Evolutionary conservation across 2,888 invertebrate genomes (phyloP).

Genomic region (Agonopterix heracliana): DNA sequence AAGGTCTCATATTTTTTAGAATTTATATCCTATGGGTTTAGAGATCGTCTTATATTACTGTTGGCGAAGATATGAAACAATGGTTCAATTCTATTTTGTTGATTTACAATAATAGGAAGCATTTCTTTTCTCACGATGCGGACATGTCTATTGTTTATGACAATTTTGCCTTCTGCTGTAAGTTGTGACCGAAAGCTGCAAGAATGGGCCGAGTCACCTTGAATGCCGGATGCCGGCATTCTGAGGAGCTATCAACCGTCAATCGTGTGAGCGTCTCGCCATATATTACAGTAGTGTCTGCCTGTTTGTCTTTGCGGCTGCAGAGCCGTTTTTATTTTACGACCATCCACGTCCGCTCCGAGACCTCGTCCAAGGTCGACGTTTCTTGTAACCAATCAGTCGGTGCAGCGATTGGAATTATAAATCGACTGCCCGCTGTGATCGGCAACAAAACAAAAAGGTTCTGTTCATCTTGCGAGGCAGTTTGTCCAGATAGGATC

Average conservation of each 20-base stretch:
- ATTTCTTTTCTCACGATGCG: background rate
- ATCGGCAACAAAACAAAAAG: constrained; percentile 10
- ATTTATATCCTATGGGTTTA: constrained; percentile 20
- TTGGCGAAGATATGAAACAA: too few relatives aligned
- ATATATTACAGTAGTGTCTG: constrained; percentile 58
- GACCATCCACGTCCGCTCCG: constrained; percentile 64
- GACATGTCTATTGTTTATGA: too few relatives aligned
- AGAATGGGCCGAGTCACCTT: constrained; percentile 71
- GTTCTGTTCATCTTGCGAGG: constrained; percentile 14
- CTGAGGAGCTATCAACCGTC: constrained; percentile 69
- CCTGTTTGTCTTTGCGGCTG: constrained; percentile 58
- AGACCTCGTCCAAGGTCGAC: constrained; percentile 63
- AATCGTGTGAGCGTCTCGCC: constrained; percentile 65
- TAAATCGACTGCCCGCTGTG: constrained; percentile 14
- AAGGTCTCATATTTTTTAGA: constrained; percentile 29
- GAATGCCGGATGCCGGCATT: constrained; percentile 68
- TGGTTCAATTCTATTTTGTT: too few relatives aligned
- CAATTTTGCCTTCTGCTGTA: too few relatives aligned
- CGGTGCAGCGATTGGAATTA: constrained; percentile 34
- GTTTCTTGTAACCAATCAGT: constrained; percentile 38
- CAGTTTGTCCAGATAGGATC: constrained; percentile 20
- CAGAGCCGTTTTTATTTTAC: constrained; percentile 66
- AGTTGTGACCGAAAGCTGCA: constrained; percentile 37
- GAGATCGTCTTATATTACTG: background rate
- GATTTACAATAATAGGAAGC: too few relatives aligned